Conservation (phyloP, 1,140 invertebrate genomes). For the Magallana gigas region DNA sequence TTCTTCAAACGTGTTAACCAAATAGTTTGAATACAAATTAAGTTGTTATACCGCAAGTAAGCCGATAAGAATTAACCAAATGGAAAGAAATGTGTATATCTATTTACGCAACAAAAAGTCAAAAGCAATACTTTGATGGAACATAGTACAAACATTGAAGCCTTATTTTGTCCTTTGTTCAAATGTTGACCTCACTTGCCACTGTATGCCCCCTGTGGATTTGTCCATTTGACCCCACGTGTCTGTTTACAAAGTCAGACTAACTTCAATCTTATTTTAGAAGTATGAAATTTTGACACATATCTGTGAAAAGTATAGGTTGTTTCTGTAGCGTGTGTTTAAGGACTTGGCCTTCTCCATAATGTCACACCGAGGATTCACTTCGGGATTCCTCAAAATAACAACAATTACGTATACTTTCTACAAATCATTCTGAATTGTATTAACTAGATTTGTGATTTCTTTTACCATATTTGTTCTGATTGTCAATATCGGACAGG, state of each 20-base stretch:
- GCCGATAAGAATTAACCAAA: neutral
- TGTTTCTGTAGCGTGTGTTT: neutral
- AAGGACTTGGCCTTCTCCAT: neutral
- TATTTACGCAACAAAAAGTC: neutral
- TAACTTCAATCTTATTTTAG: slow-evolving; percentile 1
- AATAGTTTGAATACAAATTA: slow-evolving; percentile 1
- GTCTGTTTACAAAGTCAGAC: slow-evolving; percentile 30
- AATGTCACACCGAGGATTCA: neutral
- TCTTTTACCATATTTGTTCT: neutral
- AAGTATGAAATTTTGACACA: neutral
- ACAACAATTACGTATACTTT: neutral
- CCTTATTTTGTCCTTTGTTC: neutral
- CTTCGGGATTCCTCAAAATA: neutral
- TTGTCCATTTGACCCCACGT: slow-evolving; percentile 34
- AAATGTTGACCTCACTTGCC: neutral
- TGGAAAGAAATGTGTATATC: neutral
- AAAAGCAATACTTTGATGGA: neutral
- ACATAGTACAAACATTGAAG: neutral
- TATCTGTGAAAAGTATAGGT: neutral
- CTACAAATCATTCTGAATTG: neutral
- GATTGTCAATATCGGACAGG: neutral
- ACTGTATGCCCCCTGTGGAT: neutral
- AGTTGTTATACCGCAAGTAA: neutral
- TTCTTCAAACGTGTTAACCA: slow-evolving; percentile 13
- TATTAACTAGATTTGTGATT: neutral